phyloP scores from a whole-genome alignment of 2,888 invertebrate species.

The Pelosia muscerda region DNA sequence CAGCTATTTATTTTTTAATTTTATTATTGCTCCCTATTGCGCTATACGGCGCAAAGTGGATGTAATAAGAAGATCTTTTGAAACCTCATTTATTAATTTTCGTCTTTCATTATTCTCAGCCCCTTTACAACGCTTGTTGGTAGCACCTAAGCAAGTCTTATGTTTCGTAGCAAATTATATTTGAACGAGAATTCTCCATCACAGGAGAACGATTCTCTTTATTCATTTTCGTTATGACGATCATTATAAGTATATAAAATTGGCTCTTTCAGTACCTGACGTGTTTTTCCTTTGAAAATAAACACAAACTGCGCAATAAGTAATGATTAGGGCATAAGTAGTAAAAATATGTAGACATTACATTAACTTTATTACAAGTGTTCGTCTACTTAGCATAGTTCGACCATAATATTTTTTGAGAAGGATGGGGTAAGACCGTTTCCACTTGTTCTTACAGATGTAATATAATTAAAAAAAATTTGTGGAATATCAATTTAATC shows the following conservation, averaged over 20 bases:
- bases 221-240: slow-evolving; percentile 22
- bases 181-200: slow-evolving; percentile 44
- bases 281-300: not conserved
- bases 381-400: too few relatives aligned
- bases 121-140: slow-evolving; percentile 57
- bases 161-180: slow-evolving; percentile 57
- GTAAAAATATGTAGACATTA: too few relatives aligned
- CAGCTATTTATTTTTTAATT: slow-evolving; percentile 69
- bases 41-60: slow-evolving; percentile 70
- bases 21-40: slow-evolving; percentile 72
- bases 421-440: too few relatives aligned
- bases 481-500: too few relatives aligned
- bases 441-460: too few relatives aligned
- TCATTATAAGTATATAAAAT: not conserved
- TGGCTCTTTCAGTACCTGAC: not conserved
- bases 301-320: not conserved
- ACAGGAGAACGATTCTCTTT: slow-evolving; percentile 40
- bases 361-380: too few relatives aligned
- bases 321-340: too few relatives aligned
- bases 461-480: too few relatives aligned
- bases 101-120: slow-evolving; percentile 64
- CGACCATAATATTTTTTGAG: too few relatives aligned
- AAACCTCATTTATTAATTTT: slow-evolving; percentile 69
- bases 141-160: slow-evolving; percentile 66
- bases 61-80: slow-evolving; percentile 78